phyloP scores from a whole-genome alignment of 2,888 invertebrate species.

The Tiphia femorata region DNA sequence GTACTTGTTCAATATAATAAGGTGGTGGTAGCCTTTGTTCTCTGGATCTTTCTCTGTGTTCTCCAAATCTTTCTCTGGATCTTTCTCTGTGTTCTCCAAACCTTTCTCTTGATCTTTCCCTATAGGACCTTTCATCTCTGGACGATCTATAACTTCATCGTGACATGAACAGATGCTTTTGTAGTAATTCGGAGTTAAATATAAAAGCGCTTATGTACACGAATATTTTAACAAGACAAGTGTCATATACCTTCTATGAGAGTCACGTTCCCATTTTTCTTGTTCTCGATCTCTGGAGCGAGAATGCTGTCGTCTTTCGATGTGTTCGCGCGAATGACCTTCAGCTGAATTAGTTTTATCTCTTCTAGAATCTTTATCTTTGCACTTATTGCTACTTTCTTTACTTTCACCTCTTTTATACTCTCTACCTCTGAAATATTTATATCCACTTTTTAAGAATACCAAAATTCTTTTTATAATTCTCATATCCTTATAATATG shows the following conservation, averaged over 20 bases:
- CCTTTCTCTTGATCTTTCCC: conserved; percentile 31
- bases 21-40: conserved; percentile 17
- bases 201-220: not conserved
- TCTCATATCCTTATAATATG: not conserved
- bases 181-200: not conserved
- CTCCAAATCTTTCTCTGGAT: conserved; percentile 18
- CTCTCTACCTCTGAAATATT: conserved; percentile 10
- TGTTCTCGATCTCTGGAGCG: conserved; percentile 21
- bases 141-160: conserved; percentile 12
- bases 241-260: conserved; percentile 18
- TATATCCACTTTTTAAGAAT: not conserved
- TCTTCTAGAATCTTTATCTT: conserved; percentile 6
- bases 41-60: conserved; percentile 29
- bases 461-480: not conserved
- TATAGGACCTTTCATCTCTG: conserved; percentile 23
- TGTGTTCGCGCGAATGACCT: not conserved
- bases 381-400: conserved; percentile 14
- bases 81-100: no score
- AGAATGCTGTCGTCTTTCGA: conserved; percentile 13
- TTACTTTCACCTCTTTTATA: conserved; percentile 12
- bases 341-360: not conserved
- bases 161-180: not conserved
- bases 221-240: conserved; percentile 1
- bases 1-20: conserved; percentile 39
- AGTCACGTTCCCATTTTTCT: conserved; percentile 11